These are phyloP conservation scores for Ctenoplectra terminalis DNA, from an alignment of 1,140 invertebrate species.

Conservation along the genomic window DNA sequence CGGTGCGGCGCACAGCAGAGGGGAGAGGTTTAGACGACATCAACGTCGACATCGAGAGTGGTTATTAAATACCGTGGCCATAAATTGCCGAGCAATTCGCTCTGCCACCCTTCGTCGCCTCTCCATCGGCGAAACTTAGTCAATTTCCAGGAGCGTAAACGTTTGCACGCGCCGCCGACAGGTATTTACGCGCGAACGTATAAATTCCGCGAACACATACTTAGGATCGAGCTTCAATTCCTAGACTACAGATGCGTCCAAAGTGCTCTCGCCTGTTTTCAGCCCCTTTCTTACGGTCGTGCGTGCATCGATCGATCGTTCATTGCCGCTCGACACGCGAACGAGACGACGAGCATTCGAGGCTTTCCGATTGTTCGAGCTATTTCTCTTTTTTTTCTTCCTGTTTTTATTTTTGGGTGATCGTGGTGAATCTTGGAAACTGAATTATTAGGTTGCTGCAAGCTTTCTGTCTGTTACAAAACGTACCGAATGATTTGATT, in stretches of 20 bases:
- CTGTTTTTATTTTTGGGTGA: background rate
- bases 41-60: conserved; percentile 31
- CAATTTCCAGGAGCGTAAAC: conserved; percentile 62
- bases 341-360: background rate
- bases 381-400: background rate
- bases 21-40: conserved; percentile 35
- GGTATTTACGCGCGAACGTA: conserved; percentile 50
- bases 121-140: conserved; percentile 56
- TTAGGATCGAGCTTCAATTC: conserved; percentile 33
- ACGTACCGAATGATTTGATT: too few relatives aligned
- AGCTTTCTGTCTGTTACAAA: too few relatives aligned
- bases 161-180: conserved; percentile 38
- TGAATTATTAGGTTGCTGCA: too few relatives aligned
- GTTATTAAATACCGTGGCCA: conserved; percentile 64
- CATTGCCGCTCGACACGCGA: background rate
- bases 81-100: conserved; percentile 64
- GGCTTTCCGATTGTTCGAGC: background rate
- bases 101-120: background rate
- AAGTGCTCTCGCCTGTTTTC: background rate
- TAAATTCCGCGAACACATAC: conserved; percentile 10
- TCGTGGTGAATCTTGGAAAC: too few relatives aligned
- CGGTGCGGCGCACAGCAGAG: background rate
- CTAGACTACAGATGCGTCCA: background rate
- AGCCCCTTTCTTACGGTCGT: background rate
- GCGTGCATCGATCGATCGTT: conserved; percentile 2